Evolutionary conservation across 2,797 vertebrate species (phyloP), one percentile per base, ranked within the genome.

Genomic region (Tokudaia tokunoshimensis): DNA sequence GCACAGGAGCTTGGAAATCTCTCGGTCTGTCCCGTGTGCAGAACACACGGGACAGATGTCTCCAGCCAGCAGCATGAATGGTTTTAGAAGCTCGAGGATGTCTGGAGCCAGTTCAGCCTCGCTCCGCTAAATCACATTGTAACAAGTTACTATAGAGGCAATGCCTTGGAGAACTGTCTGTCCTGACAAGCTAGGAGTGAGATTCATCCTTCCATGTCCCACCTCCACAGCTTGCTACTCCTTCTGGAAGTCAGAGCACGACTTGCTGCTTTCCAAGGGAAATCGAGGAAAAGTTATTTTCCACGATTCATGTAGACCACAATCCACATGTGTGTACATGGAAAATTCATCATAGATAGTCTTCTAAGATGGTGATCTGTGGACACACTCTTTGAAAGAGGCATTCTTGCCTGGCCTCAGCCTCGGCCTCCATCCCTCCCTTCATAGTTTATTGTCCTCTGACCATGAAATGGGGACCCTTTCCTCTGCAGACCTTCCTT

Each of bases 91-190:
- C 57, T 20, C 52, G n/a, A 24, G 2, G 2, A 34, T 3, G 2
- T 34, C 20, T 31, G 89, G 76, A 22, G 19, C 65, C 10, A 6
- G 6, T 74, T 74, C 61, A 50, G n/a, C 50, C 59, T 81, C 10
- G 0, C 63, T 74, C 79, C 70, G 55, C 76, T 76, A 15, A 63
- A n/a, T 29, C 12, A 41, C 0, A 0, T 72, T 14, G 12, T 13
- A 14, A 79, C 26, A 19, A 7, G 3, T 10, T 34, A 8, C n/a
- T 1, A 1, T 50, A 47, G 1, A 2, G 26, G 12, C 34, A 14
- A 1, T 6, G 2, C 55, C 55, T 34, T 11, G 6, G 41, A 7
- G 41, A 74, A 55, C 14, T 1, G 2, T 37, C 44, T 1, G 0
- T n/a, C 22, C 41, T 22, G 26, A 61, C 31, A 24, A 50, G 19